A percentile compares a stretch with the other conserved stretches of the same genome.
Evolutionary conservation across 2,797 vertebrate genomes (phyloP).

Genomic region (Darevskia nairensis): DNA sequence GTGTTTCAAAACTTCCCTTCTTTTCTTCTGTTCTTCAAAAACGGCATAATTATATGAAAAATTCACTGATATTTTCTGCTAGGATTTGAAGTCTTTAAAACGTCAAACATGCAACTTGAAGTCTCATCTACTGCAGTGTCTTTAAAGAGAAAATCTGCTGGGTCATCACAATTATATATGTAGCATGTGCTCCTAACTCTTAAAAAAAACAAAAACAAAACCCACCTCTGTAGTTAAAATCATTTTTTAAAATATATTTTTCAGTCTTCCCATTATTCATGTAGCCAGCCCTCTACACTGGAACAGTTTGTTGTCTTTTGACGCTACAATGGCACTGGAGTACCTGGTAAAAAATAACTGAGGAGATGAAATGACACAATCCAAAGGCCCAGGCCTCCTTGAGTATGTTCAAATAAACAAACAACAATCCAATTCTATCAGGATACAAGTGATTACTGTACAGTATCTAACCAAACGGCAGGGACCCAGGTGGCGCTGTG

Average conservation of each 20-base stretch:
- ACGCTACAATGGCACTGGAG: background rate
- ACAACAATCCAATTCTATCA: constrained; percentile 6
- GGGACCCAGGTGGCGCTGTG: too few species aligned
- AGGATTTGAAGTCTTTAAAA: constrained; percentile 32
- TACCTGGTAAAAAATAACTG: background rate
- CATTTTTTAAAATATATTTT: background rate
- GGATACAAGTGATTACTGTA: background rate
- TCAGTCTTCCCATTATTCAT: background rate
- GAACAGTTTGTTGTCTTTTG: background rate
- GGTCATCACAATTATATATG: constrained; percentile 9
- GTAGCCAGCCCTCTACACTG: background rate
- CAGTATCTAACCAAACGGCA: background rate
- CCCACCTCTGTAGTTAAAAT: background rate
- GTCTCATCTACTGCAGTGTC: background rate
- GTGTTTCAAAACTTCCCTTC: constrained; percentile 19
- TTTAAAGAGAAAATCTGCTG: constrained; percentile 7
- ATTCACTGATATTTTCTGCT: constrained; percentile 1
- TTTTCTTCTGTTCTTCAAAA: constrained; percentile 12
- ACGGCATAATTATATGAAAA: constrained; percentile 33
- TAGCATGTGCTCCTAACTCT: background rate
- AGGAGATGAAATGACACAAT: background rate
- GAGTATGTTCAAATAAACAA: background rate
- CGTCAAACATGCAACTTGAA: background rate
- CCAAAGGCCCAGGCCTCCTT: background rate
- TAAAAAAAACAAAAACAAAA: too few species aligned